Base-by-base conservation (phyloP, 2,797 vertebrate genomes). In the Tinamus major region DNA sequence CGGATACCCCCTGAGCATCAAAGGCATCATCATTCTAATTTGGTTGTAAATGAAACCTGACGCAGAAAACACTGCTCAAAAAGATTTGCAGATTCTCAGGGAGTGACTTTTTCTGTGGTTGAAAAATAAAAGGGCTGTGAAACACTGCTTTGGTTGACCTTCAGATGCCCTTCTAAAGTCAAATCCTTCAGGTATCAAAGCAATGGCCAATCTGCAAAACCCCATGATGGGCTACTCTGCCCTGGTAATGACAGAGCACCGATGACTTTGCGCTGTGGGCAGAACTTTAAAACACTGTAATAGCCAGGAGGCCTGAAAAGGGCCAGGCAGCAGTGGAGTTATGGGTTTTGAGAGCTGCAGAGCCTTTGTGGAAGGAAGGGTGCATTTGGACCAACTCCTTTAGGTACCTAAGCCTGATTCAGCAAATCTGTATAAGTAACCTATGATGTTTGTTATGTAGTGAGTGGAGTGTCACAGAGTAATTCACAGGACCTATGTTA, bases 41-140 rank as follows among this genome's bases (percentile, higher is more conserved):
- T 65, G 41, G 1, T 49, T 90, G 58, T 53, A 76, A 84, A 53
- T 26, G 6, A 81, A 82, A 67, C 4, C 21, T 49, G 51, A 31
- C 17, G 8, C 63, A 33, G 37, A 76, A 92, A 92, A 84, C 16
- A 16, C 9, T 71, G 21, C 27, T 86, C 24, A 78, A 78, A 85
- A 72, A 31, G 6, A 68, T 7, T 5, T 39, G 51, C 20, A 15
- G 42, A 74, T 67, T 80, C 24, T n/a, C 4, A 29, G 79, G n/a
- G 6, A 8, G 4, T 33, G 6, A 85, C 15, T 6, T 65, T 27
- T 78, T n/a, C 14, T 8, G 17, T 0, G 0, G 13, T 1, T 84
- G 76, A 72, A 81, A 67, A 80, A 79, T 24, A 7, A 84, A 85
- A 85, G 6, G 7, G 7, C n/a, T 82, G 26, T 74, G 39, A 82